Conservation (phyloP, 2,888 invertebrate species). For the Zhengitettix transpicula region DNA sequence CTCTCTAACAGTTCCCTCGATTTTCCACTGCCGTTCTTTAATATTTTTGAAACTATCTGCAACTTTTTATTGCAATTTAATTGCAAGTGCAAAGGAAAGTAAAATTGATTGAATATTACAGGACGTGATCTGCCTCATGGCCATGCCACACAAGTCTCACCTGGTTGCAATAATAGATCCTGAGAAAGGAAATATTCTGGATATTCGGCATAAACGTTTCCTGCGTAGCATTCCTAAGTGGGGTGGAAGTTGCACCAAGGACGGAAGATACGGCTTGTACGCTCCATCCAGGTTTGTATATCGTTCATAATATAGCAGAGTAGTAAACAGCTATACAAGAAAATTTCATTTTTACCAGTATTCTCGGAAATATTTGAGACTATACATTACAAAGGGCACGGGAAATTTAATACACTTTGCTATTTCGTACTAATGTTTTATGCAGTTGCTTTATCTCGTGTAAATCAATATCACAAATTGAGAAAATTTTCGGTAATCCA, state of each 20-base stretch:
- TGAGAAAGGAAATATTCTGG: conserved; percentile 80
- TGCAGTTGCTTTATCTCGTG: no score
- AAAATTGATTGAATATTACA: conserved; percentile 18
- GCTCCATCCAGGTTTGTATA: conserved; percentile 53
- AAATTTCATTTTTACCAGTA: background rate
- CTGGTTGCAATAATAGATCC: conserved; percentile 77
- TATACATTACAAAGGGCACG: no score
- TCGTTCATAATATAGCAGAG: background rate
- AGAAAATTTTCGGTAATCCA: no score
- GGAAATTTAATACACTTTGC: no score
- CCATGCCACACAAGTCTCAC: conserved; percentile 69
- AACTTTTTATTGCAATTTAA: no score
- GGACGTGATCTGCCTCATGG: conserved; percentile 58
- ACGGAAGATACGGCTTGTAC: conserved; percentile 80
- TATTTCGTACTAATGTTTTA: no score
- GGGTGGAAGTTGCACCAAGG: conserved; percentile 76
- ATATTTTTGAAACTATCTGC: no score
- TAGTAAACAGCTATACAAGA: background rate
- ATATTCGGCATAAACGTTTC: conserved; percentile 74
- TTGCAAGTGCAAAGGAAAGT: no score
- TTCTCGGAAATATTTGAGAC: background rate
- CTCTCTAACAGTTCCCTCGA: no score
- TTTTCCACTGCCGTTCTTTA: no score
- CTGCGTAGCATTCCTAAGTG: conserved; percentile 78
- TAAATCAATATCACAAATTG: no score